Conservation (phyloP, 2,888 invertebrate species). For the Danaus chrysippus region DNA sequence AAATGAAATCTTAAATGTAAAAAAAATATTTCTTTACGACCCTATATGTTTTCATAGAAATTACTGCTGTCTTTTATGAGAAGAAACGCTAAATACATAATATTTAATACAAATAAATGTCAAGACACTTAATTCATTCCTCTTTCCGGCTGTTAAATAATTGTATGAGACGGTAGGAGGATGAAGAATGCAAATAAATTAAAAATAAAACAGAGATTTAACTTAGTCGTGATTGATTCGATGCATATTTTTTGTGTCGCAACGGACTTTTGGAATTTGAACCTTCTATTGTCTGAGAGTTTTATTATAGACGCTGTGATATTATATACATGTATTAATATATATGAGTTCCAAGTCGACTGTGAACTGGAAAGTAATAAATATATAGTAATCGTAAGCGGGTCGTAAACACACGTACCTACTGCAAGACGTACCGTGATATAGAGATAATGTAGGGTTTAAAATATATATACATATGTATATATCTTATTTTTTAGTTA, state of each 20-base stretch:
- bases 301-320: too few relatives aligned
- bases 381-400: constrained; percentile 53
- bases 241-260: constrained; percentile 60
- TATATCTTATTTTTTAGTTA: too few relatives aligned
- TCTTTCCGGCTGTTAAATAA: constrained; percentile 10
- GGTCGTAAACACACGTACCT: constrained; percentile 48
- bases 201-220: constrained; percentile 60
- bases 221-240: constrained; percentile 66
- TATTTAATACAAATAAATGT: too few relatives aligned
- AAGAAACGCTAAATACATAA: too few relatives aligned
- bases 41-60: too few relatives aligned
- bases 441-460: constrained; percentile 25
- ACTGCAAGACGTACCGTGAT: constrained; percentile 41
- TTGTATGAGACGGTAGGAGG: constrained; percentile 23
- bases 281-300: constrained; percentile 39
- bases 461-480: not conserved
- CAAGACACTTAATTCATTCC: too few relatives aligned
- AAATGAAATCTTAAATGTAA: too few relatives aligned
- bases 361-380: constrained; percentile 46
- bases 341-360: constrained; percentile 20
- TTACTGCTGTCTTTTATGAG: too few relatives aligned
- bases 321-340: too few relatives aligned
- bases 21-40: too few relatives aligned
- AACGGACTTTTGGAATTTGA: constrained; percentile 50
- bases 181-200: constrained; percentile 53